Evolutionary conservation across 2,797 vertebrate species (phyloP).

Genomic region (Acipenser transmontanus): DNA sequence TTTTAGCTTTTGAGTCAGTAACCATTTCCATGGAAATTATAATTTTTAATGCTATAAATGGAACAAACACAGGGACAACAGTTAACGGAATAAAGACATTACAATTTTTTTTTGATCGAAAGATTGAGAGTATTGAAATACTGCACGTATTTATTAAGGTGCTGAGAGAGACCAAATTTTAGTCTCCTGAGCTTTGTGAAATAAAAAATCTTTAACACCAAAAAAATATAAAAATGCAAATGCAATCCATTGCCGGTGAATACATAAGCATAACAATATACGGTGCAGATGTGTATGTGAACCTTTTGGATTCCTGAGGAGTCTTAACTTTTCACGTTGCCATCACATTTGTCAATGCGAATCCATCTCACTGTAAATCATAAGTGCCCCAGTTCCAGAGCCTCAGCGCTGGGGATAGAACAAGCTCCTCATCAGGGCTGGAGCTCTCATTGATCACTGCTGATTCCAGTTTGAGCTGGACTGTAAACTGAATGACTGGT

Average conservation of each 20-base stretch:
- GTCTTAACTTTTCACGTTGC: not conserved
- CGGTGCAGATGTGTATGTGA: not conserved
- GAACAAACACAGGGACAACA: not conserved
- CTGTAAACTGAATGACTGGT: not conserved
- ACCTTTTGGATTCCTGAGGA: not conserved
- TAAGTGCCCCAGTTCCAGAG: not conserved
- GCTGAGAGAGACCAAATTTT: too few species aligned
- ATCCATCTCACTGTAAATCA: not conserved
- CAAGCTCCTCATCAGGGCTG: not conserved
- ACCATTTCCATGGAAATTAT: not conserved
- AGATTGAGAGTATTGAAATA: too few species aligned
- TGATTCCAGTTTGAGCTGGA: not conserved
- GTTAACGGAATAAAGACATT: not conserved
- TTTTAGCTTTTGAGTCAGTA: constrained; percentile 6
- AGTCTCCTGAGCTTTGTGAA: not conserved
- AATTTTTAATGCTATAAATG: not conserved
- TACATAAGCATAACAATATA: not conserved
- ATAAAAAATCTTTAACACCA: not conserved
- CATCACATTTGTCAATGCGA: not conserved
- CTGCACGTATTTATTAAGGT: too few species aligned
- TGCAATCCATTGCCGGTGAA: not conserved
- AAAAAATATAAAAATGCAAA: not conserved
- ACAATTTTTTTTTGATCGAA: not conserved
- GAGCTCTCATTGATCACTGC: not conserved
- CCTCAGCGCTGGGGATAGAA: not conserved